Evolutionary conservation across 2,888 invertebrate genomes (phyloP), one percentile per base, ranked within the genome.

Genomic region (Dione vanillae): DNA sequence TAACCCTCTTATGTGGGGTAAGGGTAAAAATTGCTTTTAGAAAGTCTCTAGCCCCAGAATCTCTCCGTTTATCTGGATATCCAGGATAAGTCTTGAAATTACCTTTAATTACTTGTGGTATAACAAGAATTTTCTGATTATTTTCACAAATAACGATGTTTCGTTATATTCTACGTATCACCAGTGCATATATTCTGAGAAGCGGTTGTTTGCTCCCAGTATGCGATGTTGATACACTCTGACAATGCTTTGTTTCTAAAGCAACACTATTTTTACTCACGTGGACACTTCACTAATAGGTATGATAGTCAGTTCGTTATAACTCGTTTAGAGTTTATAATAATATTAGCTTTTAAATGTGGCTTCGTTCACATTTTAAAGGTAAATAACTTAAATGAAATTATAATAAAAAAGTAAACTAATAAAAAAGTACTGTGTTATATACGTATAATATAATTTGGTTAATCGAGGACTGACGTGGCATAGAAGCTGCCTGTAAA

Each of bases 181-280:
- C 40, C 64, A 64, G 64, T 51, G 68, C 59, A 69, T 65, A 19
- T 65, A 40, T 83, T 83, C 84, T 77, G 74, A 80, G 85, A 84
- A 84, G 61, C 54, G 67, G 49, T 67, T 78, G 83, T 82, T 82
- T 84, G 72, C 77, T 84, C 83, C 79, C 75, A 78, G 84, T 82
- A 82, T 61, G 47, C 58, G 74, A 67, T 80, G 77, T 79, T 76
- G 74, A 71, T 67, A 61, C 67, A 61, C 65, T 65, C 56, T 54
- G 71, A 76, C 76, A 77, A 75, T 74, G 76, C 70, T 67, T 62
- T 76, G 74, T 76, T 75, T 75, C 62, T 65, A 56, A 68, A 65
- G 61, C 61, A 52, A 51, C 61, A 68, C 56, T 73, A 73, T 73
- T 73, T 73, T 73, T 73, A 73, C 35, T 73, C 65, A 61, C 64